These are phyloP conservation scores for Chrysina gloriosa DNA, from an alignment of 2,888 invertebrate genomes.

Conservation along the genomic window DNA sequence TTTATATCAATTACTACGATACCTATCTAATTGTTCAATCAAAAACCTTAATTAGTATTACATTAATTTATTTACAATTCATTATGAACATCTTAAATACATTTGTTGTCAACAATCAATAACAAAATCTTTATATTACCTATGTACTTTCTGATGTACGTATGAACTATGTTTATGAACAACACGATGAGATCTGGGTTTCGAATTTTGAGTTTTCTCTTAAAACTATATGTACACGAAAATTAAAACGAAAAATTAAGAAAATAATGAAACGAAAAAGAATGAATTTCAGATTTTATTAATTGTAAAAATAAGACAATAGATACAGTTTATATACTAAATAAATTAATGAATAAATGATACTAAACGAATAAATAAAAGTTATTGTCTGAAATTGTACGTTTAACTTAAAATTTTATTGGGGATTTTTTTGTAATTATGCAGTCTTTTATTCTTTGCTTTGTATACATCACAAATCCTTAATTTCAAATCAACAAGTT, in stretches of 20 bases:
- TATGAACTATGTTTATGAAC: conserved; percentile 33
- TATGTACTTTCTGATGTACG: conserved; percentile 28
- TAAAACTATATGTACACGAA: neutral
- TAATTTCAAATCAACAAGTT: conserved; percentile 9
- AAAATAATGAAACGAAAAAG: conserved; percentile 16
- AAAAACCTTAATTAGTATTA: conserved; percentile 22
- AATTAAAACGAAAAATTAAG: neutral
- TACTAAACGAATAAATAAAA: conserved; percentile 28
- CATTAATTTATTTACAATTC: conserved; percentile 35
- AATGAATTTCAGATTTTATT: conserved; percentile 29
- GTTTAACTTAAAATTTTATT: conserved; percentile 23
- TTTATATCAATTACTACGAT: neutral
- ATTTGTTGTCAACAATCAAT: conserved; percentile 34
- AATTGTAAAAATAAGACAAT: conserved; percentile 15
- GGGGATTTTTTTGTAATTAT: conserved; percentile 14
- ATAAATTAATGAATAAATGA: conserved; percentile 30
- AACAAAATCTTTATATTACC: conserved; percentile 35
- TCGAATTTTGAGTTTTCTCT: conserved; percentile 22
- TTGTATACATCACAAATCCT: conserved; percentile 32
- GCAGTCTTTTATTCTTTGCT: conserved; percentile 36
- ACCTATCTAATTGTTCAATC: neutral
- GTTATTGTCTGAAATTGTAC: conserved; percentile 33
- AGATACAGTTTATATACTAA: conserved; percentile 19
- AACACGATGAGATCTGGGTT: conserved; percentile 25
- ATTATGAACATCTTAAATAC: conserved; percentile 36